Base-by-base conservation (phyloP, 2,888 invertebrate genomes). In the Orgyia antiqua region DNA sequence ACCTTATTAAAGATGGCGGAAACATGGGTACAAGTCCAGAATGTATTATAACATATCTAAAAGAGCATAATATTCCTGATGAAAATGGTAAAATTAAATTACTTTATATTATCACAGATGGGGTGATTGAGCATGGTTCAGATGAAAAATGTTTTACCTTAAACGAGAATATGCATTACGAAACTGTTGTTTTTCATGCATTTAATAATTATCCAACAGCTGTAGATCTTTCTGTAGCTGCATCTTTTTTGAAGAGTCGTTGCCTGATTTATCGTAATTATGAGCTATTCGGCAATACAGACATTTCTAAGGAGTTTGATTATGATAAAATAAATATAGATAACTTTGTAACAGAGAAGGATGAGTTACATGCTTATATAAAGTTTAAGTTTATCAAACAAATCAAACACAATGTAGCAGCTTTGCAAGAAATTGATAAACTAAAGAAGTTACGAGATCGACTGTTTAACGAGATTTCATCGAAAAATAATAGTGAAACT, bases 81-180 rank as follows among this genome's bases (percentile, higher is more conserved):
- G 28, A 45, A 13, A 36, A 42, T 19, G 17, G 39, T 27, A 44
- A 46, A 39, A 58, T 63, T 9, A 49, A 52, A 12, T 43, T 62
- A 21, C 19, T 64, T 10, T 62, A 61, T 24, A 57, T 64, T 3
- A 41, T 64, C 9, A 65, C 65, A 2, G 58, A 65, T 30, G 64
- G 62, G n/a, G 6, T 45, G 25, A 58, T 61, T 11, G 5, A 10
- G 7, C 0, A 1, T 1, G 0, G 1, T 0, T 41, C 41, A 30
- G 19, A 19, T 27, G 0, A 32, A 0, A n/a, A 2, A 27, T 62
- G 62, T 41, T 44, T 56, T 1, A 1, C 31, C 13, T 21, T 42
- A 3, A 64, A 64, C 12, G 26, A 40, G 12, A 31, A 59, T 21
- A 51, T 60, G 39, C 9, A 51, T 29, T 65, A 65, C 10, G 54